These are phyloP conservation scores for Phoxinus dragarum DNA, from an alignment of 2,797 vertebrate species.

Conservation along the genomic window DNA sequence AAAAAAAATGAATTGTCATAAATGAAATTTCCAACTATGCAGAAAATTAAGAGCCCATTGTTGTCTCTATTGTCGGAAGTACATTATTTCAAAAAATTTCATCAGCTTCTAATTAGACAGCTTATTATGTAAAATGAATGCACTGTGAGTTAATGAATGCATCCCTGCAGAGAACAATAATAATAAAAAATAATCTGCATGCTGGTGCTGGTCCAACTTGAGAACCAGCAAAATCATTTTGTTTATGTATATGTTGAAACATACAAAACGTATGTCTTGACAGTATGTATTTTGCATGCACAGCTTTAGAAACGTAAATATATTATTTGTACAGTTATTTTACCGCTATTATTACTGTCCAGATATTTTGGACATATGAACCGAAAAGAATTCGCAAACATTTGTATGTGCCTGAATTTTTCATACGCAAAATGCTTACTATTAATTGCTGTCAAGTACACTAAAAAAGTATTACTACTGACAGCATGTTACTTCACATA, in stretches of 20 bases:
- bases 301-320: too few species aligned
- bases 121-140: not conserved
- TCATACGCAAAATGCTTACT: not conserved
- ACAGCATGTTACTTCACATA: not conserved
- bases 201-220: not conserved
- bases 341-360: too few species aligned
- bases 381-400: not conserved
- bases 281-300: too few species aligned
- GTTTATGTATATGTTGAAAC: not conserved
- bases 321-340: not conserved
- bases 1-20: not conserved
- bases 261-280: too few species aligned
- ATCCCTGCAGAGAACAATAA: not conserved
- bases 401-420: not conserved
- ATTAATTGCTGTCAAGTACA: not conserved
- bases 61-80: not conserved
- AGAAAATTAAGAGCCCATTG: not conserved
- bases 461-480: not conserved
- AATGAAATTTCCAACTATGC: not conserved
- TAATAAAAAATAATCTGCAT: not conserved
- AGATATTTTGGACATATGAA: not conserved
- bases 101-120: constrained; percentile 5
- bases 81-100: not conserved
- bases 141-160: not conserved
- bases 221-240: too few species aligned